phyloP scores from a whole-genome alignment of 1,140 invertebrate genomes.

The Bombus vancouverensis region DNA sequence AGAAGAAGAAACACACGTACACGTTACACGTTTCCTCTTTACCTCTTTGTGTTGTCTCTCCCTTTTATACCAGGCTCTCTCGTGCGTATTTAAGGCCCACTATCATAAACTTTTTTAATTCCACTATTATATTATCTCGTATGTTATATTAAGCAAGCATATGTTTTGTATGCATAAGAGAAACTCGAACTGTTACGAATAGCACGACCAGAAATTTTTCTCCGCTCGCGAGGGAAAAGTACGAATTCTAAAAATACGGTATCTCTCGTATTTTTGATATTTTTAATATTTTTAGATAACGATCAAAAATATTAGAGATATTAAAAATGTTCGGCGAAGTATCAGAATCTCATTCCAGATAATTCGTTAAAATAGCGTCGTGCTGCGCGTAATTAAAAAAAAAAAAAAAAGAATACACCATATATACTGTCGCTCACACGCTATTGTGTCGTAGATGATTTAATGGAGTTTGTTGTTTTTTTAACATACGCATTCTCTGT shows the following conservation, averaged over 20 bases:
- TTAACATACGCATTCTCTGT: slow-evolving; percentile 1
- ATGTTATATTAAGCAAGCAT: slow-evolving; percentile 65
- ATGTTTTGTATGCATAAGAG: slow-evolving; percentile 59
- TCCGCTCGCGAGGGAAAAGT: neutral
- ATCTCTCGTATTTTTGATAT: neutral
- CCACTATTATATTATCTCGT: slow-evolving; percentile 45
- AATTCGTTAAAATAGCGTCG: slow-evolving; percentile 36
- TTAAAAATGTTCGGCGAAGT: no score
- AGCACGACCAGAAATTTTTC: slow-evolving; percentile 43
- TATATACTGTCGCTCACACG: slow-evolving; percentile 64
- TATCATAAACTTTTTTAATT: slow-evolving; percentile 60
- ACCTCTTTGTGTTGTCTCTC: slow-evolving; percentile 58
- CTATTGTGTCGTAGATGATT: slow-evolving; percentile 71
- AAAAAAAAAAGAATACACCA: neutral
- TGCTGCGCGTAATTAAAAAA: slow-evolving; percentile 58
- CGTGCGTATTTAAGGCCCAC: slow-evolving; percentile 65
- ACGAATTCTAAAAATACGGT: neutral
- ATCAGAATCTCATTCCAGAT: neutral
- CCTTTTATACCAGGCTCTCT: slow-evolving; percentile 43
- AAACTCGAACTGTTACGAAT: slow-evolving; percentile 45
- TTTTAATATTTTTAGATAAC: no score
- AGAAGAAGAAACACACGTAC: slow-evolving; percentile 41
- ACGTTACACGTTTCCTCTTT: slow-evolving; percentile 61
- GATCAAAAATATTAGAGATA: no score
- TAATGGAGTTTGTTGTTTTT: slow-evolving; percentile 59